Percentiles rank a stretch among this genome's conserved stretches.
These are phyloP conservation scores for Drosophila bocki DNA, from an alignment of 1,140 invertebrate genomes.

Conservation along the genomic window DNA sequence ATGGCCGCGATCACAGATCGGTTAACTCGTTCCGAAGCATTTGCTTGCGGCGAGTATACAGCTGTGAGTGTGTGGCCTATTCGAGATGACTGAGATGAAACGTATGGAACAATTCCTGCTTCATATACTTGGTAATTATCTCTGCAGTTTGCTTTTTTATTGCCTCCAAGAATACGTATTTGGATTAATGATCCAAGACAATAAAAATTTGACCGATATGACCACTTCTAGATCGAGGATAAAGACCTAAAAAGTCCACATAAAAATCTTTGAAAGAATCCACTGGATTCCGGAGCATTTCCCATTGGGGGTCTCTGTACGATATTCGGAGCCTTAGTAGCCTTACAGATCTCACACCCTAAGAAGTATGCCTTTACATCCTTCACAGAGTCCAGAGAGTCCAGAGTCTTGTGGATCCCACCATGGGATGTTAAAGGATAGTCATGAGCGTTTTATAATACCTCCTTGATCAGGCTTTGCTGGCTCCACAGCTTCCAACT, in stretches of 20 bases:
- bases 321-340: constrained; percentile 14
- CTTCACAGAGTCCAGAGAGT: not conserved
- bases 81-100: constrained; percentile 7
- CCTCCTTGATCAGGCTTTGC: not conserved
- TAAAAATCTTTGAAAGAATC: constrained; percentile 4
- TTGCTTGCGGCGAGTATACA: not conserved
- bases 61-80: not conserved
- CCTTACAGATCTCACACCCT: constrained; percentile 16
- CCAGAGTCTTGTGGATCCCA: constrained; percentile 9
- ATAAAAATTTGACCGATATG: too few species aligned
- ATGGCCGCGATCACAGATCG: not conserved
- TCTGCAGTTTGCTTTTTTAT: not conserved
- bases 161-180: not conserved
- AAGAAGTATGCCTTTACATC: constrained; percentile 16
- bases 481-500: constrained; percentile 15
- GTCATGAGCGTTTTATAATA: constrained; percentile 5
- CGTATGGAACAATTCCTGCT: constrained; percentile 28
- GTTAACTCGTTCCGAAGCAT: not conserved
- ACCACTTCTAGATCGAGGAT: too few species aligned
- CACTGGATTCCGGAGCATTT: not conserved
- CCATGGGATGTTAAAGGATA: constrained; percentile 5
- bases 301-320: constrained; percentile 21
- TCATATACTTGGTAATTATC: constrained; percentile 9
- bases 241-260: too few species aligned
- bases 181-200: not conserved